phyloP scores from a whole-genome alignment of 2,113 vertebrate species.

The Brienomyrus longianalis region DNA sequence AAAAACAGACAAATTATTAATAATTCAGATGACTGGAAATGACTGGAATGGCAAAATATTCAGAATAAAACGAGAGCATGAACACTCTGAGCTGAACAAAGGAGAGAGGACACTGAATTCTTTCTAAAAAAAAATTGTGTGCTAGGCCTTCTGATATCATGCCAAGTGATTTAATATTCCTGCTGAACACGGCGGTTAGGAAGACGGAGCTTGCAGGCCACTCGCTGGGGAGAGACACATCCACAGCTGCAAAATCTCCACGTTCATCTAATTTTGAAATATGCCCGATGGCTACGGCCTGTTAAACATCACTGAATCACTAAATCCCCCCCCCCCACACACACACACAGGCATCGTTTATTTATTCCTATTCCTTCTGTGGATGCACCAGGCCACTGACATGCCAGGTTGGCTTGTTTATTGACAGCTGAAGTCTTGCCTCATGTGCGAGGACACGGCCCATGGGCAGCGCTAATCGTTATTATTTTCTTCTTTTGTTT shows the following conservation, averaged over 20 bases:
- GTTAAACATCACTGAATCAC: background rate
- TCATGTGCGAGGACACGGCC: background rate
- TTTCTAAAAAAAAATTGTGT: background rate
- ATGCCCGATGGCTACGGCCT: background rate
- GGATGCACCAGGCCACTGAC: background rate
- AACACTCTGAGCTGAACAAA: background rate
- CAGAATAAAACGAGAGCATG: background rate
- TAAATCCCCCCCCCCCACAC: background rate
- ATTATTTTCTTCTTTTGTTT: background rate
- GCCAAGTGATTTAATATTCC: background rate
- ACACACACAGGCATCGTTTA: background rate
- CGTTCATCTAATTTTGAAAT: background rate
- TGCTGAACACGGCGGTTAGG: background rate
- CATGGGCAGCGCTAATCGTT: background rate
- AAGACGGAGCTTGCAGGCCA: background rate
- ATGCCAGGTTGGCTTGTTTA: background rate
- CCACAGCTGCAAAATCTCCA: background rate
- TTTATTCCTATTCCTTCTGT: background rate
- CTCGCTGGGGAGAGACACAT: background rate
- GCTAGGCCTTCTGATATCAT: background rate
- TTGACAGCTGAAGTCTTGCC: background rate
- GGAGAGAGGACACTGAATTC: background rate
- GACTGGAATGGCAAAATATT: background rate
- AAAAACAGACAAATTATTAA: conserved; percentile 8
- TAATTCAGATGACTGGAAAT: background rate